Base-by-base conservation (phyloP, 2,797 vertebrate species). In the Betta splendens region DNA sequence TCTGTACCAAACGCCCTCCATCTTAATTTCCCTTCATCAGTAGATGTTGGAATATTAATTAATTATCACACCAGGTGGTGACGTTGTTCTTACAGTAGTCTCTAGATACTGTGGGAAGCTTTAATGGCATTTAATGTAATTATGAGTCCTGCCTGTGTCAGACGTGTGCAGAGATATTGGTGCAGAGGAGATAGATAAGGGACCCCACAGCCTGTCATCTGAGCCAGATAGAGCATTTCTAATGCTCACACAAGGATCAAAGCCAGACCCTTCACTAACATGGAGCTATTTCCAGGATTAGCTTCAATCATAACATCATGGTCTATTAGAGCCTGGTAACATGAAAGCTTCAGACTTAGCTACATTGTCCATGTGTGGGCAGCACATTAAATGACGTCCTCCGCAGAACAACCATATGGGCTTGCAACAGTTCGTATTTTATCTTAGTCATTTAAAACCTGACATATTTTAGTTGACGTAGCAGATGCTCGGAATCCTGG, bases 231-330 rank as follows among this genome's bases (percentile, higher is more conserved):
- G 48, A 85, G 38, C 76, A 60, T 80, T 62, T 78, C 75, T 48
- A 80, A 84, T 83, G 57, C 65, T 69, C 64, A 69, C 67, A 77
- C 59, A 64, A 76, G 71, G 80, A 89, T 87, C 84, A 87, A 87
- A 85, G 84, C 69, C 51, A 32, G 43, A 52, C 76, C 76, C 59
- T 58, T 70, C 56, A 74, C 75, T 71, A 55, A 79, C 56, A 70
- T 25, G 25, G 38, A 68, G 56, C 65, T 77, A 81, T 84, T 80
- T 82, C 60, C 57, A 78, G 71, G 56, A 31, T 69, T 75, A 70
- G 64, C 51, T 54, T 63, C 54, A 81, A 68, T 77, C 62, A 58
- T 28, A 68, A 75, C 67, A 76, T 77, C 62, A 69, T 51, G 72
- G 51, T 64, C 48, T 76, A 53, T 74, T 72, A 71, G 26, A 57